Evolutionary conservation across 2,797 vertebrate genomes (phyloP).

Genomic region (Epinephelus awoara): DNA sequence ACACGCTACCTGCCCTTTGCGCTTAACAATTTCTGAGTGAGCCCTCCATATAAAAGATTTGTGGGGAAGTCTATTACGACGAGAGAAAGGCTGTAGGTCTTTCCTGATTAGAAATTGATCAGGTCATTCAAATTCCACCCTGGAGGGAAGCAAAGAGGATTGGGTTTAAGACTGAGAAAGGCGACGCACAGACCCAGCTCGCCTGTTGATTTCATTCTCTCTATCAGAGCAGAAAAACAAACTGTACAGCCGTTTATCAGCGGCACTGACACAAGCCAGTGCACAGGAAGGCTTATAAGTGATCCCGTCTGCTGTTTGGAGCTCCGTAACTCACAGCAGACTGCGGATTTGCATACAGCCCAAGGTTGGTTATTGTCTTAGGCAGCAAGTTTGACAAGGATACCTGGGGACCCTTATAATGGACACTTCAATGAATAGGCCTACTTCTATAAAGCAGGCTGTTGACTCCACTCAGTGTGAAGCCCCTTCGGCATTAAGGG

Average conservation of each 20-base stretch:
- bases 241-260: slow-evolving; percentile 62
- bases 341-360: slow-evolving; percentile 66
- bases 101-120: slow-evolving; percentile 81
- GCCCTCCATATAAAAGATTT: slow-evolving; percentile 47
- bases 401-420: slow-evolving; percentile 62
- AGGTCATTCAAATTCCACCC: slow-evolving; percentile 73
- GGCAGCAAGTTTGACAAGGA: slow-evolving; percentile 61
- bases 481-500: slow-evolving; percentile 39
- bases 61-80: slow-evolving; percentile 53
- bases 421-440: slow-evolving; percentile 60
- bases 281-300: slow-evolving; percentile 54
- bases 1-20: slow-evolving; percentile 49
- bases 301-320: slow-evolving; percentile 32
- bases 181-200: slow-evolving; percentile 21
- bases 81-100: slow-evolving; percentile 56
- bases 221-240: slow-evolving; percentile 58
- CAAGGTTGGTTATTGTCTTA: slow-evolving; percentile 62
- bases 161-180: slow-evolving; percentile 52
- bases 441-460: slow-evolving; percentile 41
- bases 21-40: slow-evolving; percentile 48
- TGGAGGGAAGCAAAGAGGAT: slow-evolving; percentile 65
- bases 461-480: slow-evolving; percentile 65
- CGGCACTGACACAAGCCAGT: slow-evolving; percentile 44
- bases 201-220: slow-evolving; percentile 61
- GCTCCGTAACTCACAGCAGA: slow-evolving; percentile 43